Conservation (phyloP, 37 sponge, comb jelly and placozoan species). For the Diacarnus erythraeanus region DNA sequence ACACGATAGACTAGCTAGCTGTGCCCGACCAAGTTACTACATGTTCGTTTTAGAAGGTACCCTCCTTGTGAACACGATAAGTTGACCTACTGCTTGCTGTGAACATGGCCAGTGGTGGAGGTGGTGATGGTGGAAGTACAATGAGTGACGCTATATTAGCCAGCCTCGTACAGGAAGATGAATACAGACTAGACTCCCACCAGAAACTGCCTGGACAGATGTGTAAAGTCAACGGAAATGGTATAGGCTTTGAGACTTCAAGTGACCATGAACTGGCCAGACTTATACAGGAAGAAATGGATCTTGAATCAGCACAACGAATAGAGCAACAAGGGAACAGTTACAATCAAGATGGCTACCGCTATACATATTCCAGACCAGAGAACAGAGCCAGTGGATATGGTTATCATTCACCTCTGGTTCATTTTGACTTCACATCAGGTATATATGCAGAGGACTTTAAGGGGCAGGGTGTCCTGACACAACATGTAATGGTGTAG, state of each 20-base stretch:
- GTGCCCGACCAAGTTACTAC: too few relatives aligned
- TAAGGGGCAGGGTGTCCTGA: too few relatives aligned
- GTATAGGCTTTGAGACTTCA: not conserved
- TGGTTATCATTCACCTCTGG: too few relatives aligned
- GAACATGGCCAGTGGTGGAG: not conserved
- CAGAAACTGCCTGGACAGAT: not conserved
- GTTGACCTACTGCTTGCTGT: too few relatives aligned
- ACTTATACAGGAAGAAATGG: constrained; percentile 7
- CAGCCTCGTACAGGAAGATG: not conserved
- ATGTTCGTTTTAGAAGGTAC: too few relatives aligned
- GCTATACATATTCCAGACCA: too few relatives aligned
- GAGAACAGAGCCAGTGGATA: too few relatives aligned
- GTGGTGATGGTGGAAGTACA: not conserved
- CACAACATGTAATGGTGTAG: not conserved
- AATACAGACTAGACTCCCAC: not conserved
- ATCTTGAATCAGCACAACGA: not conserved
- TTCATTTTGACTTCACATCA: too few relatives aligned
- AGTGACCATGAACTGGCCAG: constrained; percentile 4
- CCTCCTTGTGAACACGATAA: too few relatives aligned
- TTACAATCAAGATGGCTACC: not conserved
- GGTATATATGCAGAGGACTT: too few relatives aligned
- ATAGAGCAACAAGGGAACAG: not conserved
- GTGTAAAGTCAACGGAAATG: not conserved
- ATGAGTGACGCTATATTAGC: not conserved
- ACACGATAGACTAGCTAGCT: too few relatives aligned